These are phyloP conservation scores for Conger conger DNA, from an alignment of 2,113 vertebrate species.

Conservation along the genomic window DNA sequence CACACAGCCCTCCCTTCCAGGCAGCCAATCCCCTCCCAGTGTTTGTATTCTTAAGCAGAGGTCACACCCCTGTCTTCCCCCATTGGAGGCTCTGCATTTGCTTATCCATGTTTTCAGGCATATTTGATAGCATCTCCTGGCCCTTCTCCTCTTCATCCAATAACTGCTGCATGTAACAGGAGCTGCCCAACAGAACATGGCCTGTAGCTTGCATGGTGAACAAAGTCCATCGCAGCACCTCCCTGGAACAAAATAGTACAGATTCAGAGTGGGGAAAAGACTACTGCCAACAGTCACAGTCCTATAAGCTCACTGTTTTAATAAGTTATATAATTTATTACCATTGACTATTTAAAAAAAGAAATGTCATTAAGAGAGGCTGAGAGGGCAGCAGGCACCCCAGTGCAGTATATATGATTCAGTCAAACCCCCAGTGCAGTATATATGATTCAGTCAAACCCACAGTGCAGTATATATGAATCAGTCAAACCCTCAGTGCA, in stretches of 20 bases:
- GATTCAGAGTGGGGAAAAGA: background rate
- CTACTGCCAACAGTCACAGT: background rate
- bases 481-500: no score
- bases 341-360: no score
- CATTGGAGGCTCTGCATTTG: constrained; percentile 60
- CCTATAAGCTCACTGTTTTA: background rate
- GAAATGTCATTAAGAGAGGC: no score
- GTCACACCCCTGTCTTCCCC: constrained; percentile 50
- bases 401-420: no score
- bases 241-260: constrained; percentile 64
- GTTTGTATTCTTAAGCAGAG: background rate
- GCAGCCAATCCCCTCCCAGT: background rate
- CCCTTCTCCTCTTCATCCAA: constrained; percentile 77
- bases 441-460: no score
- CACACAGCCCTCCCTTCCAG: constrained; percentile 1
- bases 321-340: no score
- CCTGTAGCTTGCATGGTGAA: constrained; percentile 91
- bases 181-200: constrained; percentile 87
- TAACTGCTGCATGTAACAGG: constrained; percentile 88
- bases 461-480: no score
- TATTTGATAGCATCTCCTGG: constrained; percentile 42
- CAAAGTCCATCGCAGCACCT: constrained; percentile 83
- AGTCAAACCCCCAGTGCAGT: no score
- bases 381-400: no score
- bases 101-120: constrained; percentile 52